Conservation (phyloP, 2,113 vertebrate species). For the Grantiella picta region DNA sequence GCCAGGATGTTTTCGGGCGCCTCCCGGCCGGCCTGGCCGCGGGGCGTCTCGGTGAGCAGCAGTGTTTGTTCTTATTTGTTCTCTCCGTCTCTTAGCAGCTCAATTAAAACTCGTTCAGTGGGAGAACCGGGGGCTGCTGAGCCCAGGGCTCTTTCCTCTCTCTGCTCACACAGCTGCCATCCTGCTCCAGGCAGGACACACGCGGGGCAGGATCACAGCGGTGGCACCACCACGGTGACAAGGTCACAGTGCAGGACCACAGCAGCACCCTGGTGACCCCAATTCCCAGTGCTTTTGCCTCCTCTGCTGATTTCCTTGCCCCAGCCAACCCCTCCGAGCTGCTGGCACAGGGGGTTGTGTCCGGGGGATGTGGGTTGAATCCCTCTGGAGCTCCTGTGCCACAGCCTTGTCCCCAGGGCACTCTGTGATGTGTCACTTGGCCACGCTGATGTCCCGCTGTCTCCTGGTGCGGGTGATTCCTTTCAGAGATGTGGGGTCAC, state of each 20-base stretch:
- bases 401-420: not conserved
- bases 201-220: fast-evolving
- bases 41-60: not conserved
- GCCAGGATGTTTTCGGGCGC: not conserved
- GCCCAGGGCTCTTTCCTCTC: not conserved
- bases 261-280: not conserved
- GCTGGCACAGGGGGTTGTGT: fast-evolving
- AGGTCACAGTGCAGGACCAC: not conserved
- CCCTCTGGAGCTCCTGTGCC: fast-evolving
- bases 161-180: not conserved
- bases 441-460: fast-evolving
- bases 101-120: not conserved
- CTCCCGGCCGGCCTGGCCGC: not conserved
- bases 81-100: slow-evolving; percentile 61
- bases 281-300: fast-evolving
- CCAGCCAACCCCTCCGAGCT: not conserved
- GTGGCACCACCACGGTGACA: fast-evolving
- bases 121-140: not conserved
- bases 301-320: not conserved
- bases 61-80: slow-evolving; percentile 63
- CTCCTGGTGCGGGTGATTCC: fast-evolving
- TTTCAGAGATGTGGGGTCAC: not conserved
- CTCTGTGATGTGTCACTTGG: not conserved
- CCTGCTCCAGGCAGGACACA: fast-evolving
- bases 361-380: not conserved